phyloP scores from a whole-genome alignment of 64 coral and sea anemone species.

The Actinia tenebrosa region DNA sequence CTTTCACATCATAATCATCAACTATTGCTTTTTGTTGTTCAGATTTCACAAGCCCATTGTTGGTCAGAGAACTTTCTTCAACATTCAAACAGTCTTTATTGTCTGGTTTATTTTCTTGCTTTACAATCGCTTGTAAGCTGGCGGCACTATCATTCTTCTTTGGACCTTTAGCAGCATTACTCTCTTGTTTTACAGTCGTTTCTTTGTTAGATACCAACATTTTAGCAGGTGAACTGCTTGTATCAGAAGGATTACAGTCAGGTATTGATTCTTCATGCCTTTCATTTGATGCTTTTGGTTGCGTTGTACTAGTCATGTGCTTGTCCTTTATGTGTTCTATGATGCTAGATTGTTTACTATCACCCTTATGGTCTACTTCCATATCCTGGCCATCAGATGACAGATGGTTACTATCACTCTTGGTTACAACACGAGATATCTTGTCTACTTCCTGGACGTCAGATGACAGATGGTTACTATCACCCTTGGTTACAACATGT shows the following conservation, averaged over 20 bases:
- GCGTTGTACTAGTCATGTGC: not conserved
- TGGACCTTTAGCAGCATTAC: not conserved
- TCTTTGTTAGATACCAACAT: not conserved
- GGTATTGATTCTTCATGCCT: too few relatives aligned
- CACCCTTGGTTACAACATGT: too few relatives aligned
- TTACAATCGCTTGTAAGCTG: not conserved
- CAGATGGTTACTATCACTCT: not conserved
- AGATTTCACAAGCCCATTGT: not conserved
- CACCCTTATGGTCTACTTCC: not conserved
- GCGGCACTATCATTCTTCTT: not conserved
- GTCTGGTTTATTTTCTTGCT: not conserved
- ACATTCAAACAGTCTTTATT: not conserved
- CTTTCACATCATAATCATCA: not conserved
- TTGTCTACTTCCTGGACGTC: not conserved
- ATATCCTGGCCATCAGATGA: not conserved
- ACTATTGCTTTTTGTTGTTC: not conserved
- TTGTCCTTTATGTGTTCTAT: too few relatives aligned
- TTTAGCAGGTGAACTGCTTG: not conserved
- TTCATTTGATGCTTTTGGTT: not conserved
- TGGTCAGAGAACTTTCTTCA: not conserved
- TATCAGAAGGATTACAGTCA: too few relatives aligned
- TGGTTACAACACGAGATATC: too few relatives aligned
- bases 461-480: not conserved
- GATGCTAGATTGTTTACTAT: not conserved
- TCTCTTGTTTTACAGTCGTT: not conserved